Percentiles rank a stretch among this genome's conserved stretches.
These are phyloP conservation scores for Pseudococcus jackbeardsleyi DNA, from an alignment of 2,888 invertebrate genomes.

Conservation along the genomic window DNA sequence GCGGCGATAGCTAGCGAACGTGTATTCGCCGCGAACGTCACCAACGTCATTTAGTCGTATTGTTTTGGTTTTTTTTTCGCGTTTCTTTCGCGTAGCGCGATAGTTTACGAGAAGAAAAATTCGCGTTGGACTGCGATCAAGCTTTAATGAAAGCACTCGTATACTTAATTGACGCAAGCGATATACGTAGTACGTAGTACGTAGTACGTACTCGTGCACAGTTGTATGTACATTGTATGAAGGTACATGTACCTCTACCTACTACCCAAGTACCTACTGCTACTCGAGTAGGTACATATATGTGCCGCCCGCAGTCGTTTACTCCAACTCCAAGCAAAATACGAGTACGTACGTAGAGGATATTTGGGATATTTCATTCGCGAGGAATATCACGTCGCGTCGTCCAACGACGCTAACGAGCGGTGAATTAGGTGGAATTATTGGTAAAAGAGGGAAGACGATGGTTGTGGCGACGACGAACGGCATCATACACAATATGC, in stretches of 20 bases:
- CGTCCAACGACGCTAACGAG: not conserved
- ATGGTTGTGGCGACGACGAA: not conserved
- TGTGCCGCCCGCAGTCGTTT: too few relatives aligned
- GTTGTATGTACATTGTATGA: not conserved
- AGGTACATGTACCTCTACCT: too few relatives aligned
- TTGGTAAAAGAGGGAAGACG: not conserved
- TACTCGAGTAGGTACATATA: too few relatives aligned
- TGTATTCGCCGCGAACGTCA: not conserved
- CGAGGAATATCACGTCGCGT: too few relatives aligned
- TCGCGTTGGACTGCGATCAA: slow-evolving; percentile 47
- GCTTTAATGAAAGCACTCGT: slow-evolving; percentile 2
- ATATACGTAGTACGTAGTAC: too few relatives aligned
- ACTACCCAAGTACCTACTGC: too few relatives aligned
- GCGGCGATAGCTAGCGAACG: not conserved
- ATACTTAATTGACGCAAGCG: slow-evolving; percentile 35
- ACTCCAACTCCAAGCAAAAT: too few relatives aligned
- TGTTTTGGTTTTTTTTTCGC: not conserved
- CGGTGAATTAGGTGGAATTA: not conserved
- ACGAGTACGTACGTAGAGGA: too few relatives aligned
- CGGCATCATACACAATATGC: not conserved
- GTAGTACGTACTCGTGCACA: not conserved
- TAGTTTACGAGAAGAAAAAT: slow-evolving; percentile 25
- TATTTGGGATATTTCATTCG: too few relatives aligned
- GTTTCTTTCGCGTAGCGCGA: not conserved
- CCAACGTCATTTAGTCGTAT: not conserved